phyloP scores from a whole-genome alignment of 2,888 invertebrate genomes.

The Ellobium chinense region DNA sequence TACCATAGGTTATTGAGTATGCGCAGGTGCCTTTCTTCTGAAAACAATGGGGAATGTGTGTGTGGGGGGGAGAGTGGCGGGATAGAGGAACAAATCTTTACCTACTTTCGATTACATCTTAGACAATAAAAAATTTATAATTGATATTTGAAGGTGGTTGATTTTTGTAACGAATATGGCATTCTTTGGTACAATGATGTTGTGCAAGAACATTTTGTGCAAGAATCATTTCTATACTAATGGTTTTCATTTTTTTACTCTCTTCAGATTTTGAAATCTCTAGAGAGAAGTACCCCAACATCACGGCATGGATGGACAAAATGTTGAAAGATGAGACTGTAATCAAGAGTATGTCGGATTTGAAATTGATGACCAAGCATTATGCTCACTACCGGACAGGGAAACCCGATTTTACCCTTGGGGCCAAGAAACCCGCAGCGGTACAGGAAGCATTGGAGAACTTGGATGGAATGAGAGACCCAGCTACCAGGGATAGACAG shows the following conservation, averaged over 20 bases:
- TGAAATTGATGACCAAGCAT: conserved; percentile 44
- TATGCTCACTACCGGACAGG: conserved; percentile 53
- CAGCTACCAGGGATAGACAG: conserved; percentile 47
- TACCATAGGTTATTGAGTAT: too few species aligned
- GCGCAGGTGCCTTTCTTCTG: too few species aligned
- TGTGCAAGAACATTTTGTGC: too few species aligned
- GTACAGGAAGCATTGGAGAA: conserved; percentile 50
- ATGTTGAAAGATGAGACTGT: conserved; percentile 53
- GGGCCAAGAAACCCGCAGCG: conserved; percentile 30
- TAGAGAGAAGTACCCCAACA: conserved; percentile 28
- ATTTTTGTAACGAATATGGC: too few species aligned
- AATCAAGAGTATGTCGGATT: conserved; percentile 47
- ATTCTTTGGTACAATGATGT: too few species aligned
- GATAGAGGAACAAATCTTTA: too few species aligned
- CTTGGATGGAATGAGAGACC: conserved; percentile 52
- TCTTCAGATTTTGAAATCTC: conserved; percentile 47
- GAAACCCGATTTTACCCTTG: conserved; percentile 53
- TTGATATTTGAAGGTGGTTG: too few species aligned
- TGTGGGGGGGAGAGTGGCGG: too few species aligned
- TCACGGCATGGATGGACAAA: conserved; percentile 48
- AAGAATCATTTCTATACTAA: too few species aligned
- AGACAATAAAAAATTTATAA: too few species aligned
- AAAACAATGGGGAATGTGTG: too few species aligned
- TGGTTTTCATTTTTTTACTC: conserved; percentile 16
- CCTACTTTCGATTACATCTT: too few species aligned